A percentile compares a stretch with the other conserved stretches of the same genome.
These are phyloP conservation scores for Coturnix japonica DNA, from an alignment of 2,113 vertebrate species.

Conservation along the genomic window DNA sequence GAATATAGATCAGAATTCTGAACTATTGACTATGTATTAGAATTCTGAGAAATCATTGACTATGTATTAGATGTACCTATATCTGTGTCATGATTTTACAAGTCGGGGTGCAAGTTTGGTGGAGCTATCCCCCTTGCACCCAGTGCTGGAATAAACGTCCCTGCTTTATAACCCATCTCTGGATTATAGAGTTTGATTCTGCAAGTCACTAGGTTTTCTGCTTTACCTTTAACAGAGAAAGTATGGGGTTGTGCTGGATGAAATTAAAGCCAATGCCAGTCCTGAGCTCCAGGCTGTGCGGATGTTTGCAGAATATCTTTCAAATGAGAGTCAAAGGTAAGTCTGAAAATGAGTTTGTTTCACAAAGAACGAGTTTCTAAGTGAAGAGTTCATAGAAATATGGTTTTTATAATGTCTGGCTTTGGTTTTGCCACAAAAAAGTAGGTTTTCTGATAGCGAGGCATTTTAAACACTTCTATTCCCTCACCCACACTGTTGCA, in stretches of 20 bases:
- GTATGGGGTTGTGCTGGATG: constrained; percentile 92
- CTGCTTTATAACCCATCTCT: too few species aligned
- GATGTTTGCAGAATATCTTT: constrained; percentile 92
- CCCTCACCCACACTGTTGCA: neutral
- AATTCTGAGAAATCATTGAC: too few species aligned
- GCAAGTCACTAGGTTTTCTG: rapidly evolving
- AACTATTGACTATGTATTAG: too few species aligned
- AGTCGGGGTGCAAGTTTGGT: too few species aligned
- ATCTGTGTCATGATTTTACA: too few species aligned
- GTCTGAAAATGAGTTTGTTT: rapidly evolving
- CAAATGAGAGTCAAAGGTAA: constrained; percentile 86
- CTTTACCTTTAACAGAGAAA: constrained; percentile 78
- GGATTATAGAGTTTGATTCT: too few species aligned
- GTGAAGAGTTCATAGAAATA: rapidly evolving
- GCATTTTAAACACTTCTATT: rapidly evolving
- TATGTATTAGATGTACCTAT: too few species aligned
- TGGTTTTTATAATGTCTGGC: neutral
- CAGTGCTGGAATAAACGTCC: too few species aligned
- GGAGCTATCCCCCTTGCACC: too few species aligned
- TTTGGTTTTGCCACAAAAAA: neutral
- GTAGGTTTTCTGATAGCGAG: rapidly evolving
- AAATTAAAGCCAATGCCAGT: constrained; percentile 83
- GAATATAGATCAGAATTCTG: too few species aligned
- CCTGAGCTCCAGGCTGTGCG: constrained; percentile 91
- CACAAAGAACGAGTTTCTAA: rapidly evolving